Conservation (phyloP, 2,797 vertebrate species). For the Psittacula echo region DNA sequence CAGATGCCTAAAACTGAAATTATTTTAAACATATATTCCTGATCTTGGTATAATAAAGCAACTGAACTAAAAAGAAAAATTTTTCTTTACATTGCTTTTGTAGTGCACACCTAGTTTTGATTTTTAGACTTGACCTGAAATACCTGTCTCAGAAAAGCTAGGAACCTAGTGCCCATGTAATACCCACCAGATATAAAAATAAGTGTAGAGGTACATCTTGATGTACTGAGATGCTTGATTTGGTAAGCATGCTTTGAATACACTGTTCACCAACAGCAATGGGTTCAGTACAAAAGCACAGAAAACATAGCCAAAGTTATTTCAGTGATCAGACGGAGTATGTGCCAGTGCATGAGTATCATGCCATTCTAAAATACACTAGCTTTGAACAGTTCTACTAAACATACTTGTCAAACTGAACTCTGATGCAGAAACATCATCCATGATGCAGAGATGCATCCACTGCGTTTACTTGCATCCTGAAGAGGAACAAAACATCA, state of each 20-base stretch:
- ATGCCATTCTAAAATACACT: not conserved
- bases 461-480: not conserved
- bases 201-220: not conserved
- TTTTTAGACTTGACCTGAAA: not conserved
- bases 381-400: not conserved
- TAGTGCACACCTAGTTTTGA: not conserved
- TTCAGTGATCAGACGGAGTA: not conserved
- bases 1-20: not conserved
- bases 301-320: not conserved
- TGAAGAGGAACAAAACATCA: not conserved
- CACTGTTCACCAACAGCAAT: not conserved
- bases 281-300: not conserved
- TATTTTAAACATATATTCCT: not conserved
- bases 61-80: not conserved
- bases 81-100: not conserved
- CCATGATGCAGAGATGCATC: not conserved
- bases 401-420: not conserved
- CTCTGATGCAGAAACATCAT: not conserved
- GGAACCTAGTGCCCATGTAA: not conserved
- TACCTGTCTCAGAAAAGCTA: not conserved
- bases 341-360: not conserved
- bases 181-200: not conserved
- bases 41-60: not conserved
- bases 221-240: not conserved
- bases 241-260: not conserved